phyloP scores from a whole-genome alignment of 1,140 invertebrate species.

The Micrasema minimum region DNA sequence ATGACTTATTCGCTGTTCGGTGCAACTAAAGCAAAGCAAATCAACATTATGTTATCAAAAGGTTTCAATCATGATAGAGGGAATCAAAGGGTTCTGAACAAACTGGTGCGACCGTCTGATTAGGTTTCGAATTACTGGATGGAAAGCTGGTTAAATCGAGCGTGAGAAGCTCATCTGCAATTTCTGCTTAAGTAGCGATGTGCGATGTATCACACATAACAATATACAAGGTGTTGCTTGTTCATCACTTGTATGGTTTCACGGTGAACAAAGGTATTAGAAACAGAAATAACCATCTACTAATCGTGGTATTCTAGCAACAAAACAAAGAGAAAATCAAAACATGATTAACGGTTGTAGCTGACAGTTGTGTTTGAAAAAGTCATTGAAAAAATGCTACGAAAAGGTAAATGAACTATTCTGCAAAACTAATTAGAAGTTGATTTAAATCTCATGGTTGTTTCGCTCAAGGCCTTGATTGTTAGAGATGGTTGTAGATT shows the following conservation, averaged over 20 bases:
- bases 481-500: no score
- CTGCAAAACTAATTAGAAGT: no score
- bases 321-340: neutral
- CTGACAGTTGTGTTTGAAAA: no score
- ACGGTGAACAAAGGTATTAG: no score
- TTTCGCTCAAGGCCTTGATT: no score
- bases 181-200: constrained; percentile 10
- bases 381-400: no score
- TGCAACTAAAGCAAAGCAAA: neutral
- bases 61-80: neutral
- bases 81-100: neutral
- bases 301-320: neutral
- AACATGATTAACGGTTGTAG: no score
- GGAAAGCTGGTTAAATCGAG: neutral
- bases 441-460: no score
- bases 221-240: constrained; percentile 8
- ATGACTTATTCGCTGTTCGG: neutral
- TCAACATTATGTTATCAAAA: neutral
- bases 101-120: neutral
- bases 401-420: no score
- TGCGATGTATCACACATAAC: constrained; percentile 5
- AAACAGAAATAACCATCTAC: no score
- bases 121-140: neutral
- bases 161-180: constrained; percentile 17
- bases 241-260: constrained; percentile 6